phyloP scores from a whole-genome alignment of 2,888 invertebrate genomes.

The Drosophila nr. medialis region DNA sequence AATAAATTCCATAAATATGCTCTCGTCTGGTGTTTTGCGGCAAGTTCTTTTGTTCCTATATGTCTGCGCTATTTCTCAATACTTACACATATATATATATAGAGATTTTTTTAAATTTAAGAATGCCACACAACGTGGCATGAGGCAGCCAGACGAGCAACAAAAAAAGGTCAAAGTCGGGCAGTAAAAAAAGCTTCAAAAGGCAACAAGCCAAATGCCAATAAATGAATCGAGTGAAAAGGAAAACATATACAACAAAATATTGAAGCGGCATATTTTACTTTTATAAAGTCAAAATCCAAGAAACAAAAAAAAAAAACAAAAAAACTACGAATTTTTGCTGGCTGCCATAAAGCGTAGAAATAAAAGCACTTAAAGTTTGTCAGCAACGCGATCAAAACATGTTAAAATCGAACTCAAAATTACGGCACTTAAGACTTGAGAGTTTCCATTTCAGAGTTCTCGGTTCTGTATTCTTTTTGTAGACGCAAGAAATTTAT shows the following conservation, averaged over 20 bases:
- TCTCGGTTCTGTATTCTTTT: slow-evolving; percentile 8
- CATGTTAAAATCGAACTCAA: slow-evolving; percentile 72
- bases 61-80: slow-evolving; percentile 46
- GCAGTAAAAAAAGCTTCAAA: slow-evolving; percentile 52
- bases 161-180: slow-evolving; percentile 46
- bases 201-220: slow-evolving; percentile 65
- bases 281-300: slow-evolving; percentile 49
- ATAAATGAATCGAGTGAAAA: slow-evolving; percentile 55
- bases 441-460: not conserved
- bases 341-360: slow-evolving; percentile 67
- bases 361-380: slow-evolving; percentile 79
- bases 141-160: slow-evolving; percentile 32
- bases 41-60: slow-evolving; percentile 46
- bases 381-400: slow-evolving; percentile 72
- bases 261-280: slow-evolving; percentile 70
- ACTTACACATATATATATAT: slow-evolving; percentile 23
- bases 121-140: slow-evolving; percentile 69
- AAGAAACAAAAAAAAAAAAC: slow-evolving; percentile 5
- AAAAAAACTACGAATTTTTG: slow-evolving; percentile 25
- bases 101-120: slow-evolving; percentile 18
- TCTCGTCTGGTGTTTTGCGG: slow-evolving; percentile 42
- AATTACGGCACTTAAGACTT: slow-evolving; percentile 71
- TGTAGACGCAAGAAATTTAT: slow-evolving; percentile 68
- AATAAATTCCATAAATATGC: slow-evolving; percentile 65
- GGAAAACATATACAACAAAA: slow-evolving; percentile 30